Percentiles rank a stretch among this genome's conserved stretches.
phyloP scores from a whole-genome alignment of 2,888 invertebrate genomes.

The Lasioglossum villosulum region DNA sequence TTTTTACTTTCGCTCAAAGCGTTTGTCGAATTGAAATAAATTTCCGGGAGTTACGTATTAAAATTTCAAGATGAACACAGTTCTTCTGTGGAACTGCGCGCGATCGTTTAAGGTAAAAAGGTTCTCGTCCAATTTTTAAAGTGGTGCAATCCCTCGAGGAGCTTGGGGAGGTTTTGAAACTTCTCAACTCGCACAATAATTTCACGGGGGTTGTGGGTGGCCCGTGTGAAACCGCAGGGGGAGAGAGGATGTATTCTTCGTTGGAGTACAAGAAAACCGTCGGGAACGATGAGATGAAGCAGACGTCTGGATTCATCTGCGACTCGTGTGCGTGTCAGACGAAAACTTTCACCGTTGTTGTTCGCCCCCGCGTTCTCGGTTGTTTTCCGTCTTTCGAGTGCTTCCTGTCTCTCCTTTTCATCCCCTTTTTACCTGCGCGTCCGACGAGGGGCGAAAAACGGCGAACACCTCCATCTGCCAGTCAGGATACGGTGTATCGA shows the following conservation, averaged over 20 bases:
- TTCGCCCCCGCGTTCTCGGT: not conserved
- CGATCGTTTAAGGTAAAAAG: not conserved
- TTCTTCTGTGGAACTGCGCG: not conserved
- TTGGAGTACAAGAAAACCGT: not conserved
- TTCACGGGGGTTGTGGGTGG: not conserved
- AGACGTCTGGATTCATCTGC: not conserved
- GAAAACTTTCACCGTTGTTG: not conserved
- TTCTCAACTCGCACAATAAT: not conserved
- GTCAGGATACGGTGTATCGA: slow-evolving; percentile 59
- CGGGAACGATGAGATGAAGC: not conserved
- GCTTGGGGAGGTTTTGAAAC: not conserved
- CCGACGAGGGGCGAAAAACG: slow-evolving; percentile 29
- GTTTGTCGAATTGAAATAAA: not conserved
- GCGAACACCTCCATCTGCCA: slow-evolving; percentile 49
- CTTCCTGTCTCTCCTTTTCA: slow-evolving; percentile 1
- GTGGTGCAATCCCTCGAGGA: not conserved
- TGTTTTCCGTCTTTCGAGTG: slow-evolving; percentile 6
- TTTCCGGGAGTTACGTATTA: not conserved
- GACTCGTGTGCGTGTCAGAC: not conserved
- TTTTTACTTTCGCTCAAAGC: not conserved
- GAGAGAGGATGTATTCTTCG: not conserved
- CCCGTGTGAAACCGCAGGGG: not conserved
- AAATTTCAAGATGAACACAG: not conserved
- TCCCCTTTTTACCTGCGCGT: not conserved
- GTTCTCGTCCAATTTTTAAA: slow-evolving; percentile 1